Percentiles rank a stretch among this genome's conserved stretches.
Conservation (phyloP, 2,888 invertebrate genomes). For the Caenorhabditis doughertyi region DNA sequence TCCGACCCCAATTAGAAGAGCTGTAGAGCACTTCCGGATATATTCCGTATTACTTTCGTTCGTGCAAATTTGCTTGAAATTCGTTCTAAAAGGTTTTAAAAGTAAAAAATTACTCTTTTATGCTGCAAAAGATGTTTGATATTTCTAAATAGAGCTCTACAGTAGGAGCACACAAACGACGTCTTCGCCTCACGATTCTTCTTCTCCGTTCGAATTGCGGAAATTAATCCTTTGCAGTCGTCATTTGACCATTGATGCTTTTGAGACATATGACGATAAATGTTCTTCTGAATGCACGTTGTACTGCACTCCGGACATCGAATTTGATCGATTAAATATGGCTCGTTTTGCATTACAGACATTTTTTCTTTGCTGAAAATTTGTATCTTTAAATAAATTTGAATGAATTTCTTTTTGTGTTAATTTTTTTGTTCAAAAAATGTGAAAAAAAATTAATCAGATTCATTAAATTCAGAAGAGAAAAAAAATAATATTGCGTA, state of each 20-base stretch:
- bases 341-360: background rate
- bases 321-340: constrained; percentile 44
- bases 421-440: too few relatives aligned
- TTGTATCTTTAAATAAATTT: too few relatives aligned
- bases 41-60: too few relatives aligned
- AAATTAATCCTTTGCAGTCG: constrained; percentile 45
- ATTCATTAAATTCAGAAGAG: constrained; percentile 2
- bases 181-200: constrained; percentile 27
- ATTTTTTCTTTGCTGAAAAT: background rate
- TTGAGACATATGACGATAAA: constrained; percentile 54
- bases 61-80: too few relatives aligned
- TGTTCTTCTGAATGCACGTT: constrained; percentile 57
- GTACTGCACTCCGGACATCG: constrained; percentile 50
- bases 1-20: too few relatives aligned
- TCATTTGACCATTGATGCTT: constrained; percentile 50
- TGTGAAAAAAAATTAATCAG: background rate
- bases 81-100: too few relatives aligned
- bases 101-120: constrained; percentile 47
- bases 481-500: constrained; percentile 36
- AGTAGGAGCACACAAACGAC: constrained; percentile 34
- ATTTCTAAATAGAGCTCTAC: constrained; percentile 28
- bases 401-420: too few relatives aligned
- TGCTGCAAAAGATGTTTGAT: constrained; percentile 29
- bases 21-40: too few relatives aligned
- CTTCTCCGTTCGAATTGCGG: constrained; percentile 49